Evolutionary conservation across 2,113 vertebrate genomes (phyloP), one percentile per base, ranked within the genome.

Genomic region (Phocoena sinus): DNA sequence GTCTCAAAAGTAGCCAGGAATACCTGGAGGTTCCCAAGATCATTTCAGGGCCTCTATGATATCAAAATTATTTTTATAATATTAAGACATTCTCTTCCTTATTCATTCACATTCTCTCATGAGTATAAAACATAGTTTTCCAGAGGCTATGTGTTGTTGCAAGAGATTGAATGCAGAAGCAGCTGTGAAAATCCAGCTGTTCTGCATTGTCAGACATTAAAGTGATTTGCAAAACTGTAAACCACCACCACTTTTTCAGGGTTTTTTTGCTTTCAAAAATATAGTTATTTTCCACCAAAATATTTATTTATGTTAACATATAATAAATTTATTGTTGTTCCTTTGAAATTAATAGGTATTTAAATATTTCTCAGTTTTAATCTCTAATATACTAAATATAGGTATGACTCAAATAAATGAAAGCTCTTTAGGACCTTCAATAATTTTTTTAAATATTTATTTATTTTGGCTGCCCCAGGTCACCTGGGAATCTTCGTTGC

Each of bases 121-220:
- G 82, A 95, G 79, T 79, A 50, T 47, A 97, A 47, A 91, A 96
- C 71, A 31, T 8, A 47, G 89, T 82, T 97, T 96, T 93, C 94
- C 95, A 91, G 82, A 94, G 89, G 56, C 89, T 67, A 50, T 58
- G 9, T 95, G 92, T 63, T 20, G 6, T 36, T 56, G 56, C 33
- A 93, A 95, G 82, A 96, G 63, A 95, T 0, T 92, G n/a, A 95
- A 96, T 63, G 82, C 73, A 96, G 83, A 89, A 95, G 83, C 97
- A 97, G 87, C 93, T 95, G 92, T 94, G 92, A 93, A 89, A 50
- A 96, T 73, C 25, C 92, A 98, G 95, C 89, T 97, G 95, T 97
- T 97, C 97, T 93, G 44, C 71, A 96, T 93, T 96, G 68, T 47
- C 73, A 94, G 82, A 96, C 73, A 86, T 86, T 96, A 94, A 91